phyloP scores from a whole-genome alignment of 2,888 invertebrate species.

The Desoria tigrina region DNA sequence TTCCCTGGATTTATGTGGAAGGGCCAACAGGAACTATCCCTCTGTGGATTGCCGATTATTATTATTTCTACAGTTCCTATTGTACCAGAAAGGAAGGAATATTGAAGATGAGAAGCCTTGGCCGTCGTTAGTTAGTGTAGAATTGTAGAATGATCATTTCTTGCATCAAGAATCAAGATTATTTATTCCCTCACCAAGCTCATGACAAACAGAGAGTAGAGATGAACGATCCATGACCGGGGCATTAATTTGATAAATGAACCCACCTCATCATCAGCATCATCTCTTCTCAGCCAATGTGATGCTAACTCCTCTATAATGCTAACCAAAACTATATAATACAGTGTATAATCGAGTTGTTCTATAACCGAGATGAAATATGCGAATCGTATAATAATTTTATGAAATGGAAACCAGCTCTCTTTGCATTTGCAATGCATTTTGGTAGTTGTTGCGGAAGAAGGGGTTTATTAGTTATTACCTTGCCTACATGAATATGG shows the following conservation, averaged over 20 bases:
- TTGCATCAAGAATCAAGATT: not conserved
- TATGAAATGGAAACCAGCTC: not conserved
- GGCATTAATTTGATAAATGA: conserved; percentile 27
- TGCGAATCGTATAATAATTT: not conserved
- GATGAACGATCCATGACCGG: conserved; percentile 21
- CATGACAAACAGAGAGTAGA: conserved; percentile 8
- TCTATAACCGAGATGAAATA: not conserved
- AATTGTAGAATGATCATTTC: not conserved
- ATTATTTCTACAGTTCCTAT: not conserved
- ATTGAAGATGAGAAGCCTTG: not conserved
- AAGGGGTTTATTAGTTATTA: conserved; percentile 17
- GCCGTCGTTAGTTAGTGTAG: not conserved
- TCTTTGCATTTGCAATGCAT: too few relatives aligned
- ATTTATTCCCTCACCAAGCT: conserved; percentile 6
- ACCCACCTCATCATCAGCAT: conserved; percentile 8
- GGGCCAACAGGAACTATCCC: conserved; percentile 11
- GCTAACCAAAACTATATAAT: too few relatives aligned
- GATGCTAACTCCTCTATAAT: too few relatives aligned
- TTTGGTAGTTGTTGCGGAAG: too few relatives aligned
- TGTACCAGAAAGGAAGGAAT: not conserved
- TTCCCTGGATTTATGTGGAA: conserved; percentile 9
- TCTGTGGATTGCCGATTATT: conserved; percentile 18
- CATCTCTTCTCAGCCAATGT: not conserved
- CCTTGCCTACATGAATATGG: conserved; percentile 13
- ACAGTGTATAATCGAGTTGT: too few relatives aligned